These are phyloP conservation scores for Hirundichthys speculiger DNA, from an alignment of 2,113 vertebrate species.

Conservation along the genomic window DNA sequence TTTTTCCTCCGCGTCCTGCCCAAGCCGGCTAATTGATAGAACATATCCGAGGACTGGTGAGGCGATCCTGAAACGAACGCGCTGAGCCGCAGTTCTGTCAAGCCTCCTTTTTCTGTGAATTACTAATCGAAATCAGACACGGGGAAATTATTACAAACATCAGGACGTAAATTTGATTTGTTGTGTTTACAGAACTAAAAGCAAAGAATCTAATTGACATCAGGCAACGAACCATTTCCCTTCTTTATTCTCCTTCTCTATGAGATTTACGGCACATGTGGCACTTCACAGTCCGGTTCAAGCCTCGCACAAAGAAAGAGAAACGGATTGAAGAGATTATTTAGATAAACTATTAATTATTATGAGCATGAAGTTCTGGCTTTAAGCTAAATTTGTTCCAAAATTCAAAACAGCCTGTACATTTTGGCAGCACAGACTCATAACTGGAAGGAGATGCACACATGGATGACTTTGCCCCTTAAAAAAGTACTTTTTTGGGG, in stretches of 20 bases:
- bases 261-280: slow-evolving; percentile 49
- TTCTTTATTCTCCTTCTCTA: slow-evolving; percentile 22
- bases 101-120: slow-evolving; percentile 22
- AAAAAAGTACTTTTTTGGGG: too few relatives aligned
- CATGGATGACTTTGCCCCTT: too few relatives aligned
- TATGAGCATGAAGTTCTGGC: slow-evolving; percentile 14
- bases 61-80: slow-evolving; percentile 63
- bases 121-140: slow-evolving; percentile 40
- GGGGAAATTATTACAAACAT: slow-evolving; percentile 19
- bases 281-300: slow-evolving; percentile 28
- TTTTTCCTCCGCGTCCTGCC: slow-evolving; percentile 71
- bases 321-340: slow-evolving; percentile 5
- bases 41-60: slow-evolving; percentile 73
- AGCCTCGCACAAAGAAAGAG: slow-evolving; percentile 25
- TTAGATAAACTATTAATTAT: slow-evolving; percentile 1
- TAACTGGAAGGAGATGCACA: too few relatives aligned
- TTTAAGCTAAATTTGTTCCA: slow-evolving; percentile 22
- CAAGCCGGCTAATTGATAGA: slow-evolving; percentile 74
- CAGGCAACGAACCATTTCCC: slow-evolving; percentile 13
- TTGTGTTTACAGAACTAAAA: slow-evolving; percentile 50
- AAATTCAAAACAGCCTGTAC: slow-evolving; percentile 7
- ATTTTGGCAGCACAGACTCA: too few relatives aligned
- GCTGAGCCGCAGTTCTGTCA: slow-evolving; percentile 41
- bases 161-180: slow-evolving; percentile 44
- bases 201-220: slow-evolving; percentile 26